Conservation (phyloP, 2,113 vertebrate genomes). For the Perca flavescens region DNA sequence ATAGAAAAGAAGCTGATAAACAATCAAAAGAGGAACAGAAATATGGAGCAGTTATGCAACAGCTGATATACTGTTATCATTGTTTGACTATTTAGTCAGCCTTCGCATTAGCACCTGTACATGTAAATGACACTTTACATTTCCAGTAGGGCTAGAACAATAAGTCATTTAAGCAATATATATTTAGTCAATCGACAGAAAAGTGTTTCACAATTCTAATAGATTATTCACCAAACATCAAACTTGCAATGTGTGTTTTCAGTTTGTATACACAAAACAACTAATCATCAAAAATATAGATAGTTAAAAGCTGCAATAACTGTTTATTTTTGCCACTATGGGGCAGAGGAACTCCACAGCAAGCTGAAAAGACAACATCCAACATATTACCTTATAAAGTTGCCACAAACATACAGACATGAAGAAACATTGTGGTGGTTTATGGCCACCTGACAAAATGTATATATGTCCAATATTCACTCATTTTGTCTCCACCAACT, state of each 20-base stretch:
- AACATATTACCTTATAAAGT: background rate
- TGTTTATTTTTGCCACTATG: too few relatives aligned
- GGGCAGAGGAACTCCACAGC: too few relatives aligned
- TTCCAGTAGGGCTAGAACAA: background rate
- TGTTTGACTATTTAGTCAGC: background rate
- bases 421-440: background rate
- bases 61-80: background rate
- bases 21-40: background rate
- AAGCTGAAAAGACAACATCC: too few relatives aligned
- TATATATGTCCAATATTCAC: background rate
- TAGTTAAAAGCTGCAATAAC: too few relatives aligned
- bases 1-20: background rate
- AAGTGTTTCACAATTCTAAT: too few relatives aligned
- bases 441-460: background rate
- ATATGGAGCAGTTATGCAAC: background rate
- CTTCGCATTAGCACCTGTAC: constrained; percentile 5
- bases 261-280: too few relatives aligned
- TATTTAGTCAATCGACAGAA: background rate
- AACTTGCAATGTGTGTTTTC: background rate
- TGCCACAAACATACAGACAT: background rate
- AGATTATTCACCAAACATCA: background rate
- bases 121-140: background rate
- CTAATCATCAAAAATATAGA: too few relatives aligned
- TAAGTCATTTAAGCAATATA: background rate
- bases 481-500: background rate